phyloP scores from a whole-genome alignment of 2,113 vertebrate genomes.

The Engystomops pustulosus region DNA sequence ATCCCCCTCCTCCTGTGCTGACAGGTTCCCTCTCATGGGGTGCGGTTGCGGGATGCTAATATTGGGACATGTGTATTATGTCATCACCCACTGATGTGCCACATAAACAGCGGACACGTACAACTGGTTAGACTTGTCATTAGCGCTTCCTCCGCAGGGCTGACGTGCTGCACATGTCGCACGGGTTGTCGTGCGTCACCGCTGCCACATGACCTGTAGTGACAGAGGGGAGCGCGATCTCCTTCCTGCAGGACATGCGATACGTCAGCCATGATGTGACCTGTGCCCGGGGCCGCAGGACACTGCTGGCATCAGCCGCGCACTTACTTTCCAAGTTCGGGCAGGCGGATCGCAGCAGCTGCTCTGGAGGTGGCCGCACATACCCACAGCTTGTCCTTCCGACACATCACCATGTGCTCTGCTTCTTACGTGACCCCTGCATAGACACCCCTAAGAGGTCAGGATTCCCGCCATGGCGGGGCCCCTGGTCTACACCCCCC shows the following conservation, averaged over 20 bases:
- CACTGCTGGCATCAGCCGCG: too few relatives aligned
- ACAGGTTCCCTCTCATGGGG: neutral
- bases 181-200: neutral
- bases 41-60: neutral
- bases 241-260: too few relatives aligned
- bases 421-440: neutral
- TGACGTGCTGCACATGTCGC: neutral
- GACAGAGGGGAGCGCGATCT: too few relatives aligned
- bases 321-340: neutral
- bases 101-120: neutral
- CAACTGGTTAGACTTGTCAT: neutral
- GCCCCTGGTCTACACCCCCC: too few relatives aligned
- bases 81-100: neutral
- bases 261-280: constrained; percentile 18
- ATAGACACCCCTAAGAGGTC: too few relatives aligned
- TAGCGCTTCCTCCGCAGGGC: neutral
- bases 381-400: neutral
- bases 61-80: neutral
- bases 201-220: neutral
- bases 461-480: too few relatives aligned
- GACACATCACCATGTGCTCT: neutral
- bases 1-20: neutral
- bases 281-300: constrained; percentile 7
- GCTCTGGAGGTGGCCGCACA: too few relatives aligned
- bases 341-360: too few relatives aligned